Evolutionary conservation across 92 coral and sea anemone species (phyloP), one percentile per base, ranked within the genome.

Genomic region (Diadumene lineata): DNA sequence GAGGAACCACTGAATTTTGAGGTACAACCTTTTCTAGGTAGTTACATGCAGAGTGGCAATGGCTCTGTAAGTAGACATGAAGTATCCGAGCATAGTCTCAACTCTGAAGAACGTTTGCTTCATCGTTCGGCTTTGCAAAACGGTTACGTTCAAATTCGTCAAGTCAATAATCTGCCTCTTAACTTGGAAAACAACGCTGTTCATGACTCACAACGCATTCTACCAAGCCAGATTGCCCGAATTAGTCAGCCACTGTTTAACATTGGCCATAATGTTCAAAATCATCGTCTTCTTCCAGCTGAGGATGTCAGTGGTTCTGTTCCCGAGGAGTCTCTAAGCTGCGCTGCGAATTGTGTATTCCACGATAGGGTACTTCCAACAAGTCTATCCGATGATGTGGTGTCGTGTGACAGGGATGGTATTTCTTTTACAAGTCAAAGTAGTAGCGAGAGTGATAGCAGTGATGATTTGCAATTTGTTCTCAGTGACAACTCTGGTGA

Each of bases 391-490:
- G 56, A 19, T 11, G 56, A 48, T 28, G 67, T 32, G 67, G 32
- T 4, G 28, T 61, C 67, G 28, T 32, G 21, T 26, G 34, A 31
- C 69, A 64, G 69, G n/a, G 23, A 11, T 46, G 32, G 19, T 26
- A 64, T 21, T 64, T 38, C 48, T 38, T 13, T 38, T 6, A 38
- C 48, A 38, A 38, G 48, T 13, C 7, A 38, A 13, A 38, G 48
- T 24, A 31, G 26, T 58, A 58, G 48, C 48, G 48, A 38, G 48
- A 38, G 48, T 24, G 64, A 58, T 58, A 58, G 64, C 25, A 23
- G 30, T 58, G 64, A 58, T 0, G 26, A 13, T 13, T 4, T 6
- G 6, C 7, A 13, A 38, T 13, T 38, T 38, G 48, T 4, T 38
- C 48, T 38, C 6, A 38, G 48, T 38, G 48, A 38, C 13, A 6